Base-by-base conservation (phyloP, 2,888 invertebrate species). In the Crematogaster levior region DNA sequence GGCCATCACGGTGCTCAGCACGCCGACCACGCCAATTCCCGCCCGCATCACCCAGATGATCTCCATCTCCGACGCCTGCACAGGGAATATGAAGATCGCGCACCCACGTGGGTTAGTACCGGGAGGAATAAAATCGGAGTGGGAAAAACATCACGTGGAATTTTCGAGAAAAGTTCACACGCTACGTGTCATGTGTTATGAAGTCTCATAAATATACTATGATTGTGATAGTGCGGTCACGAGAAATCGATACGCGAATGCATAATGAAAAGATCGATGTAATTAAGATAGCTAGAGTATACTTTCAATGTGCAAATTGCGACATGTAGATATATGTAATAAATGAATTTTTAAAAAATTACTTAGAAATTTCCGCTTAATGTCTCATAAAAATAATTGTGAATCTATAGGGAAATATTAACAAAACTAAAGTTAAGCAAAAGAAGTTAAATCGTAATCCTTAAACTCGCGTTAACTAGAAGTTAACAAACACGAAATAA, bases 21-120 rank as follows among this genome's bases (percentile, higher is more conserved):
- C 96, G 30, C 99, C 99, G 83, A 99, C 99, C 48, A 99, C 96
- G 87, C 99, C 96, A 92, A 99, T 99, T 75, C 98, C 96, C 2
- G 96, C 96, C 88, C 99, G 96, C 99, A 99, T 99, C 93, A 98
- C 98, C 98, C 98, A 98, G 93, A 98, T 98, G 92, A 99, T 98
- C 96, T 99, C 99, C 96, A 97, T 98, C 95, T 99, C 99, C 43
- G 99, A 99, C 51, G 99, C 99, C 97, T 97, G 86, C 84, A 83
- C 75, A 81, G 21, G 40, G 61, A 75, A 15, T 21, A 18, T 18
- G 79, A 66, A 73, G 81, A 81, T 51, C 43, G 66, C 60, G 21
- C 58, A 58, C 53, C 77, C 73, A 61, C 61, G 81, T 40, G 53
- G 43, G 73, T 81, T 40, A 68, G 34, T 65, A 70, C 51, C 79